Evolutionary conservation across 2,797 vertebrate species (phyloP).

Genomic region (Microhierax caerulescens): DNA sequence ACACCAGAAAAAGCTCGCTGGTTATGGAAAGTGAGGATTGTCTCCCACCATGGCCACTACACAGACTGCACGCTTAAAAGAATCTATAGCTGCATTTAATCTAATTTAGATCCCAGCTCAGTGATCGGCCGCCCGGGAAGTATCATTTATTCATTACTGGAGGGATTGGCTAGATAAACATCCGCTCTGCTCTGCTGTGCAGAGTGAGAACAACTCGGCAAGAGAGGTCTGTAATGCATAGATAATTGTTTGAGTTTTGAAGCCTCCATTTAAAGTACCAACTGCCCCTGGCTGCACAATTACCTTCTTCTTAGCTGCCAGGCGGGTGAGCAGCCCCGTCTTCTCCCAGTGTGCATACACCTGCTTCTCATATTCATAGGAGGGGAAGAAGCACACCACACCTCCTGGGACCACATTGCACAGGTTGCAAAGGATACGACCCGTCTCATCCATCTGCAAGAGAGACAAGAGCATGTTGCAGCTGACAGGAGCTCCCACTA

Average conservation of each 20-base stretch:
- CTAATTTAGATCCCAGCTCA: slow-evolving; percentile 29
- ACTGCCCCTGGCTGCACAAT: background rate
- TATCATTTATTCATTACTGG: slow-evolving; percentile 1
- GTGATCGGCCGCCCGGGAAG: background rate
- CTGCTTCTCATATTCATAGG: slow-evolving; percentile 89
- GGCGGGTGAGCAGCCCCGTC: slow-evolving; percentile 80
- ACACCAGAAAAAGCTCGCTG: background rate
- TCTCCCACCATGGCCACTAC: background rate
- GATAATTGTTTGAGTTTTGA: background rate
- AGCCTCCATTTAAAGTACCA: background rate
- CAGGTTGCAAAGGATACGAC: slow-evolving; percentile 89
- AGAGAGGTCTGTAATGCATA: background rate
- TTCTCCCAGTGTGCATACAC: slow-evolving; percentile 88
- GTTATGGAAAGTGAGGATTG: background rate
- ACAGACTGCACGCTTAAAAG: background rate
- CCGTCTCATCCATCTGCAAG: slow-evolving; percentile 89
- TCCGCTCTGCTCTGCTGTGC: slow-evolving; percentile 15
- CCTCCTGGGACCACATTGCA: slow-evolving; percentile 92
- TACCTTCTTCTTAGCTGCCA: slow-evolving; percentile 91
- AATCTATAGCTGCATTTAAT: background rate
- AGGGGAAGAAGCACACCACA: slow-evolving; percentile 94
- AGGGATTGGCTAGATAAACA: background rate
- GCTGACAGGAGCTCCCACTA: background rate
- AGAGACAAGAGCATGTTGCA: background rate
- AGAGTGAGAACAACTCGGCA: background rate